A percentile compares a stretch with the other conserved stretches of the same genome.
Conservation (phyloP, 2,113 vertebrate genomes). For the Rhinopithecus roxellana region DNA sequence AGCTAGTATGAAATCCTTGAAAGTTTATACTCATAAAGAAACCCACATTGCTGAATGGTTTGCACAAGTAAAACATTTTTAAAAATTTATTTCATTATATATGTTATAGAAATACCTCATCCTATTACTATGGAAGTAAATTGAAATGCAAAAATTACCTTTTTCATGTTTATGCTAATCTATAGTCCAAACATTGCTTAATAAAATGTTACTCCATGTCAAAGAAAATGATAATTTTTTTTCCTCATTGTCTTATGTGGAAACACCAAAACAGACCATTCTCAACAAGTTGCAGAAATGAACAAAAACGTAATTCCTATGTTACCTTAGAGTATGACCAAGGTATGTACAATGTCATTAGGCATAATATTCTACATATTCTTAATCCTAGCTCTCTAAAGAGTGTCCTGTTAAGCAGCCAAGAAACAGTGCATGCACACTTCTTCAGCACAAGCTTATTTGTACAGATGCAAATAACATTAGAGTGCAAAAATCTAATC, state of each 20-base stretch:
- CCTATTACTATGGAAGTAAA: background rate
- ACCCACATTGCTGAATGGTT: background rate
- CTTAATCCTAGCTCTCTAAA: background rate
- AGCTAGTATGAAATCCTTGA: background rate
- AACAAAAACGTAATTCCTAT: background rate
- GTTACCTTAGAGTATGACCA: background rate
- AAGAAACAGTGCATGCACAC: background rate
- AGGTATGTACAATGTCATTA: background rate
- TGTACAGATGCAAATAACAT: background rate
- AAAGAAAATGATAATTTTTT: background rate
- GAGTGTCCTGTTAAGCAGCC: background rate
- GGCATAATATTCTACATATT: no score
- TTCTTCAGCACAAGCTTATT: background rate
- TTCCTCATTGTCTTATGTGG: background rate
- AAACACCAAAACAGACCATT: background rate
- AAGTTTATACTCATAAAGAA: background rate
- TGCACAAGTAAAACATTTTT: background rate
- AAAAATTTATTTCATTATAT: background rate
- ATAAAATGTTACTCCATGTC: background rate
- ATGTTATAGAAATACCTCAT: background rate
- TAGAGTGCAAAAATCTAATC: background rate
- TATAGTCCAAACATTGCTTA: background rate
- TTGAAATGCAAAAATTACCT: background rate
- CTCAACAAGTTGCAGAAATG: background rate
- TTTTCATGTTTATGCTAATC: background rate